Evolutionary conservation across 2,888 invertebrate species (phyloP).

Genomic region (Drosophila mulleri): DNA sequence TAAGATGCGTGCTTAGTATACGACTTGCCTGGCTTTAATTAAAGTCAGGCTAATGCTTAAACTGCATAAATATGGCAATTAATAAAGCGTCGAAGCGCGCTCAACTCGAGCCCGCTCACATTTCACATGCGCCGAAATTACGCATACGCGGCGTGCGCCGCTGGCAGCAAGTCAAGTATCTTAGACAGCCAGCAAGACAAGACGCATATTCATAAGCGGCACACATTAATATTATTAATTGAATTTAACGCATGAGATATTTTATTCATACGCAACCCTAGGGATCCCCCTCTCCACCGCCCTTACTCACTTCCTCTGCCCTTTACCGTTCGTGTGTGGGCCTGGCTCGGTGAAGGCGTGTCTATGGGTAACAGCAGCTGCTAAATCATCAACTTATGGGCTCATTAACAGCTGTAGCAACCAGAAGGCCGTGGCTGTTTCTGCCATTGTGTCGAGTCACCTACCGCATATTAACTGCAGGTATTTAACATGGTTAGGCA

Average conservation of each 20-base stretch:
- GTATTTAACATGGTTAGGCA: slow-evolving; percentile 64
- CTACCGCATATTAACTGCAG: slow-evolving; percentile 80
- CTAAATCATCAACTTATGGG: slow-evolving; percentile 56
- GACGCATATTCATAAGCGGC: slow-evolving; percentile 65
- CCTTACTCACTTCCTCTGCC: no score
- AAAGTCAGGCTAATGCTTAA: slow-evolving; percentile 53
- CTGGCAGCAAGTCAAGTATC: slow-evolving; percentile 58
- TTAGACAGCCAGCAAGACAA: slow-evolving; percentile 29
- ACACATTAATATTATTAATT: slow-evolving; percentile 78
- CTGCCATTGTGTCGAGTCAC: slow-evolving; percentile 62
- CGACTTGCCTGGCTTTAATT: slow-evolving; percentile 48
- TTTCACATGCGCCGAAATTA: slow-evolving; percentile 29
- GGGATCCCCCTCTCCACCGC: not conserved
- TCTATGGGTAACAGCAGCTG: slow-evolving; percentile 32
- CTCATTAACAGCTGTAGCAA: slow-evolving; percentile 59
- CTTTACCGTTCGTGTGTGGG: not conserved
- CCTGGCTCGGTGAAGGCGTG: slow-evolving; percentile 6
- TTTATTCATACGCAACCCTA: slow-evolving; percentile 60
- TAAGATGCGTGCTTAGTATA: slow-evolving; percentile 37
- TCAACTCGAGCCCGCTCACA: slow-evolving; percentile 11
- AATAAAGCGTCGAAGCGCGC: slow-evolving; percentile 52
- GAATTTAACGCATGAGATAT: slow-evolving; percentile 79
- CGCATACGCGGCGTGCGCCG: slow-evolving; percentile 51
- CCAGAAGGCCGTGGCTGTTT: slow-evolving; percentile 20
- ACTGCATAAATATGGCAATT: slow-evolving; percentile 67